phyloP scores from a whole-genome alignment of 2,113 vertebrate species.

The Alouatta palliata region DNA sequence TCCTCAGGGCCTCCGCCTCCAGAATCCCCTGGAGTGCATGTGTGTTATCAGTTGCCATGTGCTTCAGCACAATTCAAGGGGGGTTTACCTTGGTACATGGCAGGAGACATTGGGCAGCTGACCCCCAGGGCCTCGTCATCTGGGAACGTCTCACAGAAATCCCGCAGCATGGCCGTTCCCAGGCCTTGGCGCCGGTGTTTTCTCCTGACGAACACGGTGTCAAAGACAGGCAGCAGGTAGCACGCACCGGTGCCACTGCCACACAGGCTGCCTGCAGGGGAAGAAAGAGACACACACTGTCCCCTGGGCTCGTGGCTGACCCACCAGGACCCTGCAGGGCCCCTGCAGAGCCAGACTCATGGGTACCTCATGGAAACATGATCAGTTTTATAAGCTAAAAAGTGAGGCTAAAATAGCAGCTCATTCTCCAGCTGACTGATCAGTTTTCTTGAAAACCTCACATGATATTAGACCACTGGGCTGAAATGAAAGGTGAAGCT shows the following conservation, averaged over 20 bases:
- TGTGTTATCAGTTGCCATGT: not conserved
- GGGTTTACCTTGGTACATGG: constrained; percentile 90
- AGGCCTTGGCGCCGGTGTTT: constrained; percentile 87
- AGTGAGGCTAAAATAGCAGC: accelerated
- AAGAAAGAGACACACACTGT: not conserved
- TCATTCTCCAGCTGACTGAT: not conserved
- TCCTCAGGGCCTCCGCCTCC: accelerated
- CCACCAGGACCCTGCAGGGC: accelerated
- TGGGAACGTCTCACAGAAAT: constrained; percentile 90
- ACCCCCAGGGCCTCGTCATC: constrained; percentile 90
- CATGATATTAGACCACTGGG: accelerated
- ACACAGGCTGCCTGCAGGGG: constrained; percentile 88
- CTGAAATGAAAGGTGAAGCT: not conserved
- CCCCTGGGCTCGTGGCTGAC: accelerated
- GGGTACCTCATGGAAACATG: not conserved
- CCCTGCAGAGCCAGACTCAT: not conserved
- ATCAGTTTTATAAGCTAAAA: not conserved
- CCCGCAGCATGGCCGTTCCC: constrained; percentile 89
- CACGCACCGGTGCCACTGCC: constrained; percentile 79
- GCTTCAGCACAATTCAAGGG: not conserved
- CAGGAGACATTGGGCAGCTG: constrained; percentile 90
- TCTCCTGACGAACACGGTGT: constrained; percentile 90
- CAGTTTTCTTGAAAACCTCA: not conserved
- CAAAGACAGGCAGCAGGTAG: constrained; percentile 92
- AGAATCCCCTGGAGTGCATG: not conserved